Percentiles rank a stretch among this genome's conserved stretches.
phyloP scores from a whole-genome alignment of 2,113 vertebrate species.

The Melanostigma gelatinosum region DNA sequence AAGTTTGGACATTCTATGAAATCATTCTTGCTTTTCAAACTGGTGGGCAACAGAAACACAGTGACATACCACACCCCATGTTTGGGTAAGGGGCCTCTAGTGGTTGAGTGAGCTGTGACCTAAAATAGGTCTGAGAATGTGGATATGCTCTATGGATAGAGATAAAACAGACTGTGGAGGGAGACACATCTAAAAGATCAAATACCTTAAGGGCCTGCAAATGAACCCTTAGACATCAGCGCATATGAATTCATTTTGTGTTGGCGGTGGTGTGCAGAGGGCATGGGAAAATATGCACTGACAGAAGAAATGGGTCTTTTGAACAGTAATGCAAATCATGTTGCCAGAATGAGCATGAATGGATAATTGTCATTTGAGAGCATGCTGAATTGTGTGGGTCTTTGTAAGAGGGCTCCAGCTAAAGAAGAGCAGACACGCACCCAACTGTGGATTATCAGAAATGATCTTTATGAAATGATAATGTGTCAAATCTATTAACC shows the following conservation, averaged over 20 bases:
- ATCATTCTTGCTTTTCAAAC: slow-evolving; percentile 53
- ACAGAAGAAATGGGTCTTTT: slow-evolving; percentile 85
- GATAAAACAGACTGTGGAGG: slow-evolving; percentile 46
- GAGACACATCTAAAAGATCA: slow-evolving; percentile 36
- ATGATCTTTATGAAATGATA: background rate
- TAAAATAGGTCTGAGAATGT: slow-evolving; percentile 70
- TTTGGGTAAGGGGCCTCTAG: slow-evolving; percentile 57
- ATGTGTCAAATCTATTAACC: background rate
- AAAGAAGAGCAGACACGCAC: slow-evolving; percentile 22
- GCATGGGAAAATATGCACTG: slow-evolving; percentile 67
- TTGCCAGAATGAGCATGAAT: slow-evolving; percentile 82
- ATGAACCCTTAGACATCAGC: slow-evolving; percentile 78
- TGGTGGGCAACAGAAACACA: slow-evolving; percentile 40
- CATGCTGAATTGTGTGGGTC: slow-evolving; percentile 28
- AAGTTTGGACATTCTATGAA: slow-evolving; percentile 66
- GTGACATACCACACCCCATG: slow-evolving; percentile 60
- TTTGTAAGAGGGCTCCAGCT: slow-evolving; percentile 9
- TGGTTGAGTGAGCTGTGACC: slow-evolving; percentile 54
- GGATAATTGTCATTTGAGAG: slow-evolving; percentile 39
- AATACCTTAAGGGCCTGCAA: slow-evolving; percentile 55
- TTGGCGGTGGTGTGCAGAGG: slow-evolving; percentile 54
- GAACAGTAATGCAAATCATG: slow-evolving; percentile 84
- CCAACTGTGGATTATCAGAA: background rate
- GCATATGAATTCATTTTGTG: slow-evolving; percentile 48
- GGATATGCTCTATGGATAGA: slow-evolving; percentile 67